phyloP scores from a whole-genome alignment of 1,140 invertebrate genomes.

The Stegodyphus mimosarum region DNA sequence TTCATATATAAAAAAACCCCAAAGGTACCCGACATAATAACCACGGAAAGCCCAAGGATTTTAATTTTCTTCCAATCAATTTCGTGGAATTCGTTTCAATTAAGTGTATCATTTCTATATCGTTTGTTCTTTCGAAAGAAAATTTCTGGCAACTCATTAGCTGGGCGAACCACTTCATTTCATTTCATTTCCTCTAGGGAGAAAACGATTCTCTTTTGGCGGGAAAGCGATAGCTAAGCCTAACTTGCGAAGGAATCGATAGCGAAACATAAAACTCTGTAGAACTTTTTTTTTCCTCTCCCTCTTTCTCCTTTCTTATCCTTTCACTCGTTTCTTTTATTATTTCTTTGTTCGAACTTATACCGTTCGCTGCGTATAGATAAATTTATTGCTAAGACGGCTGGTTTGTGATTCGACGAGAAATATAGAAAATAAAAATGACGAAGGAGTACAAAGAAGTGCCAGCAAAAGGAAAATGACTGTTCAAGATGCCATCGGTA shows the following conservation, averaged over 20 bases:
- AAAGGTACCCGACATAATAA: slow-evolving; percentile 11
- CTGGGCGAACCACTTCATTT: slow-evolving; percentile 48
- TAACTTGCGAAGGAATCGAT: slow-evolving; percentile 44
- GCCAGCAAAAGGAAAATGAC: not conserved
- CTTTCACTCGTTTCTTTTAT: slow-evolving; percentile 1
- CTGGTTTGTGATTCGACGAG: slow-evolving; percentile 43
- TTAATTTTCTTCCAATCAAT: slow-evolving; percentile 56
- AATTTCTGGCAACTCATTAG: slow-evolving; percentile 58
- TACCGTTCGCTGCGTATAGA: slow-evolving; percentile 23
- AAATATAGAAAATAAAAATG: not conserved
- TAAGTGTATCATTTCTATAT: slow-evolving; percentile 55
- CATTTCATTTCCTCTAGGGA: slow-evolving; percentile 46
- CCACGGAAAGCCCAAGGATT: slow-evolving; percentile 20
- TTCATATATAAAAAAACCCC: not conserved
- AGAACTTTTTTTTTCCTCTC: slow-evolving; percentile 13
- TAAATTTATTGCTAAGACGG: slow-evolving; percentile 55
- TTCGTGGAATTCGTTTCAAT: slow-evolving; percentile 45
- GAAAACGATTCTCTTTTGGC: slow-evolving; percentile 35
- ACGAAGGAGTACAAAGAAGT: slow-evolving; percentile 1
- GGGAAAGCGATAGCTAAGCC: slow-evolving; percentile 50
- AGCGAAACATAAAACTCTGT: slow-evolving; percentile 40
- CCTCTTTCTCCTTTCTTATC: slow-evolving; percentile 15
- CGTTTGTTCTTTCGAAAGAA: slow-evolving; percentile 32
- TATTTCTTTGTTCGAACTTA: slow-evolving; percentile 23
- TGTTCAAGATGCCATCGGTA: slow-evolving; percentile 1